Evolutionary conservation across 2,888 invertebrate genomes (phyloP).

Genomic region (Diarsia dahlii): DNA sequence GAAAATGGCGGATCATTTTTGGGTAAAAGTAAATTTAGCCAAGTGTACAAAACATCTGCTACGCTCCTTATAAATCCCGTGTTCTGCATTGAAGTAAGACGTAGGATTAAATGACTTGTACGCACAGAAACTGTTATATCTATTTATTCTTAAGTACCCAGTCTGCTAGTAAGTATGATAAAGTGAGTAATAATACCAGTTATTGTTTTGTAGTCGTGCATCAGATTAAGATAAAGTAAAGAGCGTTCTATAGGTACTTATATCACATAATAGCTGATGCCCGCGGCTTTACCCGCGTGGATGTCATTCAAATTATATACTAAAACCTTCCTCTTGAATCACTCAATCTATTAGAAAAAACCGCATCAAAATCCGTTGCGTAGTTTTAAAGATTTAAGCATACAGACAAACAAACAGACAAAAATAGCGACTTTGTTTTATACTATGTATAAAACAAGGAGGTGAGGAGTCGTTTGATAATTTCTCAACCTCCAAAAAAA

Average conservation of each 20-base stretch:
- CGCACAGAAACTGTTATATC: slow-evolving; percentile 36
- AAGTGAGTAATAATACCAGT: slow-evolving; percentile 1
- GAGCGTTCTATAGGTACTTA: neutral
- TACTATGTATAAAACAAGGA: no score
- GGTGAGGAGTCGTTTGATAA: no score
- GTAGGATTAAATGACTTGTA: slow-evolving; percentile 65
- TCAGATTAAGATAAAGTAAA: neutral
- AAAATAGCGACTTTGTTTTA: no score
- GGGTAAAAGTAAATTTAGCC: slow-evolving; percentile 58
- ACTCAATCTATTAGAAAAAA: no score
- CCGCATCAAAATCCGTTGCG: no score
- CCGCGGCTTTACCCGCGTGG: no score
- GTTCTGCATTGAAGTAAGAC: slow-evolving; percentile 66
- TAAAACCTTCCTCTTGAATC: no score
- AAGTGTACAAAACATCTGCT: slow-evolving; percentile 69
- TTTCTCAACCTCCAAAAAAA: no score
- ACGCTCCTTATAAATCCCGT: slow-evolving; percentile 66
- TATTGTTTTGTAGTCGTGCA: slow-evolving; percentile 19
- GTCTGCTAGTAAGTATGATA: slow-evolving; percentile 10
- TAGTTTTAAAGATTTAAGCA: no score
- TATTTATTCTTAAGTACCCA: slow-evolving; percentile 32
- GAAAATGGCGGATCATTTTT: slow-evolving; percentile 25
- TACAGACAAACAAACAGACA: no score
- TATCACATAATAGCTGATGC: neutral
- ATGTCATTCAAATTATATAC: no score